These are phyloP conservation scores for Campoletis sonorensis DNA, from an alignment of 1,140 invertebrate species.

Conservation along the genomic window DNA sequence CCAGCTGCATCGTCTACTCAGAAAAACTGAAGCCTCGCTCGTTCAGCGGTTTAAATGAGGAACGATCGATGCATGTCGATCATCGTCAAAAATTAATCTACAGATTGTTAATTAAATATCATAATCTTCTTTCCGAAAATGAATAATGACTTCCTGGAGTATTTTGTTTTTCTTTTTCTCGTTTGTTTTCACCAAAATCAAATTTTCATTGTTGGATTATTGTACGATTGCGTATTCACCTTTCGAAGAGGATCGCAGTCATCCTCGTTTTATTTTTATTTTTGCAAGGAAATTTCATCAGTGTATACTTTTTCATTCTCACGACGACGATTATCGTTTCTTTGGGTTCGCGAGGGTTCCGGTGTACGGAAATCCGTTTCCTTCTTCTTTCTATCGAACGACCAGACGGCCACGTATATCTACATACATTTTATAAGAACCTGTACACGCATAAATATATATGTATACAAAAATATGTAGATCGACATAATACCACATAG, in stretches of 20 bases:
- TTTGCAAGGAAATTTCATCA: background rate
- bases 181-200: no score
- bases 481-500: background rate
- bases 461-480: background rate
- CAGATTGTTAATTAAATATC: no score
- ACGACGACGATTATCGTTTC: constrained; percentile 26
- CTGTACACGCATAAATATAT: no score
- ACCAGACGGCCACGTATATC: background rate
- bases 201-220: background rate
- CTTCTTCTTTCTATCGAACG: constrained; percentile 36
- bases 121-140: no score
- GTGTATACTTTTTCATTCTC: constrained; percentile 6
- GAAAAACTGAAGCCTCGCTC: no score
- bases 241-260: background rate
- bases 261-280: background rate
- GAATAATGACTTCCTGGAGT: no score
- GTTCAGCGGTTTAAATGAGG: no score
- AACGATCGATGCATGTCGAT: no score
- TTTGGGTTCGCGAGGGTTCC: constrained; percentile 22
- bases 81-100: no score
- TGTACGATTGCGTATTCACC: constrained; percentile 27
- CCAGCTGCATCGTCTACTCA: no score
- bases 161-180: no score
- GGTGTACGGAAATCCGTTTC: constrained; percentile 39
- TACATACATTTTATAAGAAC: no score